phyloP scores from a whole-genome alignment of 2,888 invertebrate genomes.

The Torymus aiolomorphi region DNA sequence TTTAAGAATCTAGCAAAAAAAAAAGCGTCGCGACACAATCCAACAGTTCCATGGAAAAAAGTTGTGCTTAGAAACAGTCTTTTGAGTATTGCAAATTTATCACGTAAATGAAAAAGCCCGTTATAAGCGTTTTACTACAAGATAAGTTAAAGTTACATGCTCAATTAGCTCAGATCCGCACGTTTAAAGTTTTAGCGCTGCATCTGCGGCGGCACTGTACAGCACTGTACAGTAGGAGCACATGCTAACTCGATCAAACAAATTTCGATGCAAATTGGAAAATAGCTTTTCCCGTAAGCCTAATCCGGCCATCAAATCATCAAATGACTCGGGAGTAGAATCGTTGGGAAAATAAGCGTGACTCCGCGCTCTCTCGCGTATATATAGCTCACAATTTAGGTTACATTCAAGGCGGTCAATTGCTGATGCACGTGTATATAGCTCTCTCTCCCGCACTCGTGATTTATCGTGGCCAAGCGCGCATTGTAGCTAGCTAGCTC shows the following conservation, averaged over 20 bases:
- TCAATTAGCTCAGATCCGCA: background rate
- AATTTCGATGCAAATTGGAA: conserved; percentile 42
- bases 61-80: too few species aligned
- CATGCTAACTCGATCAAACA: conserved; percentile 24
- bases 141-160: background rate
- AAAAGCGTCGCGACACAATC: too few species aligned
- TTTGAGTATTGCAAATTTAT: too few species aligned
- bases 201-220: too few species aligned
- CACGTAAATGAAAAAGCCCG: too few species aligned
- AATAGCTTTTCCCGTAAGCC: conserved; percentile 44
- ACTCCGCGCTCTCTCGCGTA: conserved; percentile 6
- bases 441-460: conserved; percentile 19
- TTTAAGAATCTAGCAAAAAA: too few species aligned
- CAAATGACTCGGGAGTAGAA: conserved; percentile 40
- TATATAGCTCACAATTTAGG: conserved; percentile 43
- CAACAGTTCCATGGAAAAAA: too few species aligned
- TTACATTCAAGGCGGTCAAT: conserved; percentile 52
- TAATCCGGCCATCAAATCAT: conserved; percentile 47
- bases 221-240: too few species aligned
- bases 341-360: conserved; percentile 33
- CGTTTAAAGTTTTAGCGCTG: conserved; percentile 5
- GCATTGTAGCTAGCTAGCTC: background rate
- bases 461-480: conserved; percentile 45
- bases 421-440: conserved; percentile 35
- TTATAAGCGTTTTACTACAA: too few species aligned